Conservation (phyloP, 2,888 invertebrate species). For the Iselma pallidipennis region DNA sequence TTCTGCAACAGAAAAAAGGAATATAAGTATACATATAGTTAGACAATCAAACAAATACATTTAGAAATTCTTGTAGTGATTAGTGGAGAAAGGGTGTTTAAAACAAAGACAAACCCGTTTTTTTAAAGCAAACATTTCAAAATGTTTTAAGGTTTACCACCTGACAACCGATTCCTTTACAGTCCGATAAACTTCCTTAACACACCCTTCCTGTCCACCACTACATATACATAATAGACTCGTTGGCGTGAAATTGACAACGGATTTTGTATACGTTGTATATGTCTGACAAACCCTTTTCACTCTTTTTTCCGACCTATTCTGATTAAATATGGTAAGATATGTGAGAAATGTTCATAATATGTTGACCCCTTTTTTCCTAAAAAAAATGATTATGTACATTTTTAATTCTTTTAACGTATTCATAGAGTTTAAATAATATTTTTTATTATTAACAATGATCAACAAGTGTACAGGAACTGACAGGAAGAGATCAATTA, state of each 20-base stretch:
- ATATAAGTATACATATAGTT: not conserved
- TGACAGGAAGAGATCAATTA: constrained; percentile 21
- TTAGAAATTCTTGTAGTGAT: not conserved
- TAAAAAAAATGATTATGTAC: not conserved
- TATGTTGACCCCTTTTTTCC: not conserved
- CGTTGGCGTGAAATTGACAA: constrained; percentile 2
- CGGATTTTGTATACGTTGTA: too few species aligned
- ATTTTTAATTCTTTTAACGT: not conserved
- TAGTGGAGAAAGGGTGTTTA: not conserved
- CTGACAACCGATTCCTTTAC: constrained; percentile 24
- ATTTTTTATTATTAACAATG: not conserved
- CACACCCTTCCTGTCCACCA: constrained; percentile 10
- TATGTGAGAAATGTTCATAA: constrained; percentile 9
- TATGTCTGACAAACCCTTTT: not conserved
- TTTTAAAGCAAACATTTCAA: too few species aligned
- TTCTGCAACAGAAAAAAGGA: constrained; percentile 61
- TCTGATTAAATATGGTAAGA: constrained; percentile 1
- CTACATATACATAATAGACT: constrained; percentile 7
- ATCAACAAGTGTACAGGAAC: constrained; percentile 23
- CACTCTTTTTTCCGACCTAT: too few species aligned
- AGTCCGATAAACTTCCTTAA: constrained; percentile 19
- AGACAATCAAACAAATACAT: not conserved
- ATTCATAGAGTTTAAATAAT: not conserved
- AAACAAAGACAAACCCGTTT: constrained; percentile 2
- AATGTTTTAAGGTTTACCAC: constrained; percentile 16